Percentiles rank a stretch among this genome's conserved stretches.
phyloP scores from a whole-genome alignment of 2,797 vertebrate genomes.

The Pseudochaenichthys georgianus region DNA sequence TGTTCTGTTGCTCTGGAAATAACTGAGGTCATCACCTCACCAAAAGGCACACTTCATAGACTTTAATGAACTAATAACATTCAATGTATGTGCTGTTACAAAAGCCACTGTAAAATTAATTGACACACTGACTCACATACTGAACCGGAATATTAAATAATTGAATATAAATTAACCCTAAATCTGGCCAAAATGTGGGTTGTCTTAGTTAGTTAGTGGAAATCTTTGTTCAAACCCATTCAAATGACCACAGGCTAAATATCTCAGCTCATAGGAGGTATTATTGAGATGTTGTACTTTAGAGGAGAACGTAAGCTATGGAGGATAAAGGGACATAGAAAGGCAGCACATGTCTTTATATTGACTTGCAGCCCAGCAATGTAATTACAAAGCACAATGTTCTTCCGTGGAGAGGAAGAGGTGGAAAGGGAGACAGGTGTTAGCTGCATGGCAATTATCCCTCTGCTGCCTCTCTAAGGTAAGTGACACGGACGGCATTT shows the following conservation, averaged over 20 bases:
- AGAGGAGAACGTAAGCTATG: background rate
- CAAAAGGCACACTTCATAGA: slow-evolving; percentile 27
- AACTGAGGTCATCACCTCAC: slow-evolving; percentile 47
- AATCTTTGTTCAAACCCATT: slow-evolving; percentile 4
- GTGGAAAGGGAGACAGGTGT: slow-evolving; percentile 26
- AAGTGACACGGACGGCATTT: slow-evolving; percentile 30
- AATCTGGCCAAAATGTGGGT: background rate
- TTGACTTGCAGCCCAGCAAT: slow-evolving; percentile 28
- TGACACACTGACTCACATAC: background rate
- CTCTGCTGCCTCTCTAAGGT: slow-evolving; percentile 38
- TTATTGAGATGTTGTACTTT: background rate
- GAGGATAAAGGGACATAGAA: background rate
- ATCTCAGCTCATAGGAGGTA: background rate
- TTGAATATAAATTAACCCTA: background rate
- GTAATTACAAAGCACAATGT: slow-evolving; percentile 58
- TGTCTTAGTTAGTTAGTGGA: background rate
- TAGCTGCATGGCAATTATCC: slow-evolving; percentile 59
- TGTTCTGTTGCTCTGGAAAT: slow-evolving; percentile 31
- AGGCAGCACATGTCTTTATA: slow-evolving; percentile 12
- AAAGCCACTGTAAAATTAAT: slow-evolving; percentile 3
- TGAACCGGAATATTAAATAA: background rate
- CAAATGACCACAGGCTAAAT: background rate
- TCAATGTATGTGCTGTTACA: slow-evolving; percentile 26
- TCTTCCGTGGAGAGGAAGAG: slow-evolving; percentile 15
- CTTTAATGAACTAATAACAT: slow-evolving; percentile 40